These are phyloP conservation scores for Plectrocnemia conspersa DNA, from an alignment of 1,140 invertebrate genomes.

Conservation along the genomic window DNA sequence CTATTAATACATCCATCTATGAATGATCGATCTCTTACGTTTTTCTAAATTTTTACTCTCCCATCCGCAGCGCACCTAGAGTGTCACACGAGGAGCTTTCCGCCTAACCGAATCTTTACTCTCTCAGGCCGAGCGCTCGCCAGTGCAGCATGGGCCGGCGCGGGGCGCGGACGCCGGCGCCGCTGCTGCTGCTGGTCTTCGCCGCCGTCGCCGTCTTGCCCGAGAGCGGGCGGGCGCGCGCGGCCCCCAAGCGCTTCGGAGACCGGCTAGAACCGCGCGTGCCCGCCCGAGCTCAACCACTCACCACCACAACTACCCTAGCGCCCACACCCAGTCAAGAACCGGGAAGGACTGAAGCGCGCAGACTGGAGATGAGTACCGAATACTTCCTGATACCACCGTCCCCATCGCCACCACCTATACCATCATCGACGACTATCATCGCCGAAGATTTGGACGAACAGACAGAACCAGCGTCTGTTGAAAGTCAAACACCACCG, in stretches of 20 bases:
- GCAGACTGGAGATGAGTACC: slow-evolving; percentile 67
- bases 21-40: too few relatives aligned
- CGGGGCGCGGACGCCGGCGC: slow-evolving; percentile 23
- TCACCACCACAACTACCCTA: slow-evolving; percentile 36
- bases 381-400: slow-evolving; percentile 69
- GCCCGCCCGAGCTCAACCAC: slow-evolving; percentile 41
- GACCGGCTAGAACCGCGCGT: slow-evolving; percentile 48
- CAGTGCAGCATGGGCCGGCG: slow-evolving; percentile 33
- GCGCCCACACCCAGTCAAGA: slow-evolving; percentile 40
- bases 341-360: slow-evolving; percentile 51
- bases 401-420: slow-evolving; percentile 37
- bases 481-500: slow-evolving; percentile 38
- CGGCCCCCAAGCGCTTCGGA: slow-evolving; percentile 41
- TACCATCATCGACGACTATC: slow-evolving; percentile 35
- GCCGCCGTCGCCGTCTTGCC: background rate
- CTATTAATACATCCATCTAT: too few relatives aligned
- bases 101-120: too few relatives aligned
- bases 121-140: background rate
- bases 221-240: slow-evolving; percentile 29
- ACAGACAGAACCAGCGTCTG: slow-evolving; percentile 28
- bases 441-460: slow-evolving; percentile 28
- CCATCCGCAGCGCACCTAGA: too few relatives aligned
- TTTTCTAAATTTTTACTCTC: too few relatives aligned
- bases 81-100: too few relatives aligned
- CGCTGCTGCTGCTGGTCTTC: slow-evolving; percentile 16